Evolutionary conservation across 2,888 invertebrate genomes (phyloP), one percentile per base, ranked within the genome.

Genomic region (Chironomus tentans): DNA sequence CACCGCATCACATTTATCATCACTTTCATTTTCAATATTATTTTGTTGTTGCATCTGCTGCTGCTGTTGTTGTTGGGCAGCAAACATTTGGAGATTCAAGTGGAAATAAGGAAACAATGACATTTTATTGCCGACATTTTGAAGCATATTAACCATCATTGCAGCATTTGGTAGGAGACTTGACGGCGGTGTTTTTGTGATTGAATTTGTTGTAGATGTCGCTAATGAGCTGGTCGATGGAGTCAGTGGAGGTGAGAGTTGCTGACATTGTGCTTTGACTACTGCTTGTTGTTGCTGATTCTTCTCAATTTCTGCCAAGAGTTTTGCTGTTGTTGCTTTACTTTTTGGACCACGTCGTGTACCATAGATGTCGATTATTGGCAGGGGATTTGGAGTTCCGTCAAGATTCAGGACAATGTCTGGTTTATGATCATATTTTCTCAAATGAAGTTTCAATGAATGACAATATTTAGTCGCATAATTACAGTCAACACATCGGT

Each of bases 391-490:
- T 0, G 94, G 94, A 0, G 93, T 90, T 1, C 96, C 96, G 80
- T 96, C 95, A 18, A 92, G 87, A 80, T 96, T 94, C 13, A 96
- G 85, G 0, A 97, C 95, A 86, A 94, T 91, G 0, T 93, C 95
- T 0, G 97, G 96, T 78, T 89, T 90, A 83, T 99, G 99, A 28
- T 88, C 87, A 82, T 97, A 95, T 82, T 97, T 98, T 61, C 95
- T 88, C 62, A 98, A 85, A 83, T 99, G 99, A 24, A 97, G 86
- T 84, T 99, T 99, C 71, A 99, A 86, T 18, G 97, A 96, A 85
- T 99, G 98, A 80, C 96, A 97, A 82, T 99, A 99, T 82, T 99
- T 99, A 22, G 98, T 97, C 6, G 94, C 96, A 82, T 98, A 99
- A 76, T 91, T 91, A 83, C 99, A 99, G 82, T 97, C 92, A 0